phyloP scores from a whole-genome alignment of 1,140 invertebrate genomes.

The Watersipora subatra region DNA sequence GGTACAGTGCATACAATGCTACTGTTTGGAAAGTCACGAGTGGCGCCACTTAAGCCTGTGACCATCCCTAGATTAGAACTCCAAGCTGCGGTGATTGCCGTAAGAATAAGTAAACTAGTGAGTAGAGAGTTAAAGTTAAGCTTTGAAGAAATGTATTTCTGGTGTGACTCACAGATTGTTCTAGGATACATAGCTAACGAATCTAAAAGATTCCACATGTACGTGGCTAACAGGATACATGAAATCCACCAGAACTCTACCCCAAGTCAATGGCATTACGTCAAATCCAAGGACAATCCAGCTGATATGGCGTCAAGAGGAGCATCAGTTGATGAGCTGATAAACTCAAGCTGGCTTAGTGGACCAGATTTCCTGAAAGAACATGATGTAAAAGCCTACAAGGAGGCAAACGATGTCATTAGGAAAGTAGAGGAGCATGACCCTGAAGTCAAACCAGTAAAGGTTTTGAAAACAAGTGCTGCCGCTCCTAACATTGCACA shows the following conservation, averaged over 20 bases:
- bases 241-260: neutral
- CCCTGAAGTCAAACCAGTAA: neutral
- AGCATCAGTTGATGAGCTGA: neutral
- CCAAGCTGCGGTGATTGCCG: neutral
- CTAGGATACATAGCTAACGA: constrained; percentile 4
- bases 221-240: neutral
- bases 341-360: constrained; percentile 13
- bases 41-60: neutral
- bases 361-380: constrained; percentile 12
- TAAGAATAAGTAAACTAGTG: neutral
- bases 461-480: neutral
- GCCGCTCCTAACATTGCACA: neutral
- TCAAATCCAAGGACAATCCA: constrained; percentile 35
- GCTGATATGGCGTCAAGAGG: constrained; percentile 38
- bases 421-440: neutral
- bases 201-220: neutral
- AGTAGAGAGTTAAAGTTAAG: neutral
- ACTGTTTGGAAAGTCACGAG: neutral
- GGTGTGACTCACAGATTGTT: constrained; percentile 1
- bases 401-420: neutral
- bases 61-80: constrained; percentile 6
- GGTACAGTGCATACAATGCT: neutral
- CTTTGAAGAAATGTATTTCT: neutral
- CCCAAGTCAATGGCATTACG: constrained; percentile 24
- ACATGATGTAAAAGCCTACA: too few species aligned